phyloP scores from a whole-genome alignment of 2,888 invertebrate genomes.

The Drosophila greeni region DNA sequence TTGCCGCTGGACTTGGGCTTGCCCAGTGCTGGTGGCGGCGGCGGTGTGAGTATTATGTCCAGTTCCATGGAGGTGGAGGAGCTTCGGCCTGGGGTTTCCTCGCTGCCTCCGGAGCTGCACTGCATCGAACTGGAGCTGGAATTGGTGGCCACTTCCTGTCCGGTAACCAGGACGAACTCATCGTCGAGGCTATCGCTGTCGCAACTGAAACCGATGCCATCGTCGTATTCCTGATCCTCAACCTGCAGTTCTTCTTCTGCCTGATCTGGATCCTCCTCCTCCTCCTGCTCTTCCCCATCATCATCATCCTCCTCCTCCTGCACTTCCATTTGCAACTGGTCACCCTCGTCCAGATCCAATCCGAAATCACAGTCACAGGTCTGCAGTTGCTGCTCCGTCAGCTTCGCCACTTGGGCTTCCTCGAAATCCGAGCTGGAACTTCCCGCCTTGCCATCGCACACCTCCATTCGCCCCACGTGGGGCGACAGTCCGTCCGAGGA shows the following conservation, averaged over 20 bases:
- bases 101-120: slow-evolving; percentile 44
- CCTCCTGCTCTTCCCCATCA: not conserved
- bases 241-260: slow-evolving; percentile 13
- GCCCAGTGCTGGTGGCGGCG: slow-evolving; percentile 50
- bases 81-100: slow-evolving; percentile 29
- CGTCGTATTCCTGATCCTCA: slow-evolving; percentile 60
- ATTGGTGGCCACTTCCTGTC: slow-evolving; percentile 42
- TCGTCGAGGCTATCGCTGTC: slow-evolving; percentile 64
- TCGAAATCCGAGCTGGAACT: slow-evolving; percentile 21
- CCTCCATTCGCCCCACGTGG: slow-evolving; percentile 1
- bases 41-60: slow-evolving; percentile 51
- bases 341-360: not conserved
- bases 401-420: not conserved
- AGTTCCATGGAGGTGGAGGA: slow-evolving; percentile 56
- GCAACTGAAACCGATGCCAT: slow-evolving; percentile 65
- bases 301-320: not conserved
- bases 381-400: slow-evolving; percentile 2
- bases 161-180: slow-evolving; percentile 62
- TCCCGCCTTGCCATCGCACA: not conserved
- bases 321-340: not conserved
- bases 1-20: slow-evolving; percentile 35
- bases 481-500: slow-evolving; percentile 46
- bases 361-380: slow-evolving; percentile 28
- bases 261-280: slow-evolving; percentile 10
- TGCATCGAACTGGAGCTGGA: slow-evolving; percentile 55